These are phyloP conservation scores for Lepetodrilus schrolli DNA, from an alignment of 2,888 invertebrate species.

Conservation along the genomic window DNA sequence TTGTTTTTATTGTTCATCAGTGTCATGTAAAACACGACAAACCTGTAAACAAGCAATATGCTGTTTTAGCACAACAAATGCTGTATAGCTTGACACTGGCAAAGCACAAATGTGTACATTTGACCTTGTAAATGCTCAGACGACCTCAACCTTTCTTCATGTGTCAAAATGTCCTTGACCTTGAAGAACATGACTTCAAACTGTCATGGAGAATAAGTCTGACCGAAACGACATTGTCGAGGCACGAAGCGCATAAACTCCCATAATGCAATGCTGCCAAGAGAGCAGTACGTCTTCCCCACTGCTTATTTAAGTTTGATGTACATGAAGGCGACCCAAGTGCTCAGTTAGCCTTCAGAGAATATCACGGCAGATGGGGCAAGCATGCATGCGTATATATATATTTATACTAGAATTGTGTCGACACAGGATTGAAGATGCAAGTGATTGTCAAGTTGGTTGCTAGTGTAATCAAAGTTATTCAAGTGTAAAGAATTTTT, in stretches of 20 bases:
- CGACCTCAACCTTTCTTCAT: background rate
- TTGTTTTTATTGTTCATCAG: constrained; percentile 6
- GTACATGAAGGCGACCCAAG: constrained; percentile 13
- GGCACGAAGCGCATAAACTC: background rate
- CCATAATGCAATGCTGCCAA: constrained; percentile 17
- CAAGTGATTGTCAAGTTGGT: background rate
- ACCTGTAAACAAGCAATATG: constrained; percentile 18
- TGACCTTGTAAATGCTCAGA: background rate
- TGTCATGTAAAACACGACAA: background rate
- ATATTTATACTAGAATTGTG: background rate
- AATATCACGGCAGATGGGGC: background rate
- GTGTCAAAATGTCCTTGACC: background rate
- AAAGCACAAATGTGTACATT: constrained; percentile 13
- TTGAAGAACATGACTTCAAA: background rate
- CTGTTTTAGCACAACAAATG: constrained; percentile 8
- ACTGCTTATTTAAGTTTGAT: background rate
- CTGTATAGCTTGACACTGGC: constrained; percentile 13
- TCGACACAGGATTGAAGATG: constrained; percentile 3
- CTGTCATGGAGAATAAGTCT: background rate
- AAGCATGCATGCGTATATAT: background rate
- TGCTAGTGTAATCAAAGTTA: constrained; percentile 20
- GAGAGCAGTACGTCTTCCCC: constrained; percentile 3
- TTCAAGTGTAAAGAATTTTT: constrained; percentile 23
- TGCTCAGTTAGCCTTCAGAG: constrained; percentile 2
- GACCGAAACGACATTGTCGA: background rate